Evolutionary conservation across 1,140 invertebrate species (phyloP).

Genomic region (Ceratitis capitata): DNA sequence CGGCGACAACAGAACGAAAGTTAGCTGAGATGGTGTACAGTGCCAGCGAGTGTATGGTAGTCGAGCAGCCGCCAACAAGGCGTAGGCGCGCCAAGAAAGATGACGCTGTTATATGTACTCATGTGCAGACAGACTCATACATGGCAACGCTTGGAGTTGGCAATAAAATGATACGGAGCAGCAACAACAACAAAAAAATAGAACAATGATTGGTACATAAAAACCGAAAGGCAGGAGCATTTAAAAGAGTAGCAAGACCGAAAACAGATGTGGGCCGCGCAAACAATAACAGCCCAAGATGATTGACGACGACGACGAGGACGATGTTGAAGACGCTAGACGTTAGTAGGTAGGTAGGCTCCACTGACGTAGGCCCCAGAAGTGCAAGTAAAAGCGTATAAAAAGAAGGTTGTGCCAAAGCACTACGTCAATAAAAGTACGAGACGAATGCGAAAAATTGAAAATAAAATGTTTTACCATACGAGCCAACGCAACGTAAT

Average conservation of each 20-base stretch:
- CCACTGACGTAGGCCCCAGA: not conserved
- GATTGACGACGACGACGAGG: not conserved
- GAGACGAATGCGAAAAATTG: not conserved
- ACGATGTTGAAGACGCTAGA: no score
- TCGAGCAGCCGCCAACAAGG: not conserved
- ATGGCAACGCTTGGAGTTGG: not conserved
- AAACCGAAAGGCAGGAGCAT: not conserved
- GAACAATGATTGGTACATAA: not conserved
- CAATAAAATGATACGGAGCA: not conserved
- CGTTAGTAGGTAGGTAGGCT: no score
- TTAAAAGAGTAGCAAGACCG: not conserved
- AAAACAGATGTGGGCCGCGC: slow-evolving; percentile 31
- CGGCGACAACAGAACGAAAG: no score
- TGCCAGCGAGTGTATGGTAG: not conserved
- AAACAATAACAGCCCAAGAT: slow-evolving; percentile 24
- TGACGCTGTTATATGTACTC: no score
- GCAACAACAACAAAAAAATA: no score
- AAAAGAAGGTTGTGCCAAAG: no score
- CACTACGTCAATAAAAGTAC: no score
- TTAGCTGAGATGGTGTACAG: not conserved
- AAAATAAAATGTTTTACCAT: not conserved
- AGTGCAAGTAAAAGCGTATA: not conserved
- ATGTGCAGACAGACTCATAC: not conserved
- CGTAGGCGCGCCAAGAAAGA: slow-evolving; percentile 21
- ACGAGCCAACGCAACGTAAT: not conserved